Evolutionary conservation across 2,113 vertebrate species (phyloP).

Genomic region (Amphilophus citrinellus): DNA sequence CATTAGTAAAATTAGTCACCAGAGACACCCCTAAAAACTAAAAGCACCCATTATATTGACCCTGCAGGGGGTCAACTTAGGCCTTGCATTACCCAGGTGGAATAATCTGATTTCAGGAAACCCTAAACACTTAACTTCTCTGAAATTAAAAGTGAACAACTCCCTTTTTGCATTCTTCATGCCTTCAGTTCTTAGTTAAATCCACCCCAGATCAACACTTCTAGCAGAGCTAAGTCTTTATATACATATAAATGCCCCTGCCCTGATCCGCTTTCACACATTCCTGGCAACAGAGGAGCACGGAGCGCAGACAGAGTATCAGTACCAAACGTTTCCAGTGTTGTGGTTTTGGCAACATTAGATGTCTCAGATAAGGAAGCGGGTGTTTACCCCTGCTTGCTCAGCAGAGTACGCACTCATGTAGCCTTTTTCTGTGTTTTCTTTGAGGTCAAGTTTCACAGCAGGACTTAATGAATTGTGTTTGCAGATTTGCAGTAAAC

Average conservation of each 20-base stretch:
- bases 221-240: slow-evolving; percentile 41
- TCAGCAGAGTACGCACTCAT: slow-evolving; percentile 34
- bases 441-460: slow-evolving; percentile 61
- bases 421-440: slow-evolving; percentile 47
- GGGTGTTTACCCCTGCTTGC: slow-evolving; percentile 51
- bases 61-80: background rate
- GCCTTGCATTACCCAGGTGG: background rate
- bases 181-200: slow-evolving; percentile 13
- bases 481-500: slow-evolving; percentile 45
- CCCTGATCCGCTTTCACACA: slow-evolving; percentile 69
- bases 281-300: slow-evolving; percentile 64
- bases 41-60: background rate
- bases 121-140: background rate
- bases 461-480: slow-evolving; percentile 39
- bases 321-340: slow-evolving; percentile 56
- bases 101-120: background rate
- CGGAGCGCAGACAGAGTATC: slow-evolving; percentile 62
- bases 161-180: slow-evolving; percentile 9
- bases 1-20: background rate
- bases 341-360: slow-evolving; percentile 72
- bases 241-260: slow-evolving; percentile 44
- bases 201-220: slow-evolving; percentile 31
- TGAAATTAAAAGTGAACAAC: background rate
- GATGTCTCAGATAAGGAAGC: slow-evolving; percentile 66
- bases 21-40: background rate